phyloP scores from a whole-genome alignment of 2,797 vertebrate species.

The Chanos chanos region DNA sequence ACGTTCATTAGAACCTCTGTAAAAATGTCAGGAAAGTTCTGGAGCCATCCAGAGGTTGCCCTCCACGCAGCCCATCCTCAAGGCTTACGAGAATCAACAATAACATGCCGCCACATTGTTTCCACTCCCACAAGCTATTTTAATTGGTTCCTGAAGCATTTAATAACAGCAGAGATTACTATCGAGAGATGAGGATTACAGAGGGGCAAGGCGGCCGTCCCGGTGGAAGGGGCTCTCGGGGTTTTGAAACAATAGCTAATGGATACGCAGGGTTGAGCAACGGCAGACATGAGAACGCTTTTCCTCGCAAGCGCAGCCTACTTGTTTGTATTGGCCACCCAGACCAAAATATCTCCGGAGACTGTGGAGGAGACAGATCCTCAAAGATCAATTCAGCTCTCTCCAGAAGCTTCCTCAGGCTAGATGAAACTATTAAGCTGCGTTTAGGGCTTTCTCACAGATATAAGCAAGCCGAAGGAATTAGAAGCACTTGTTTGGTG shows the following conservation, averaged over 20 bases:
- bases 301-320: constrained; percentile 50
- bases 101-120: constrained; percentile 33
- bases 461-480: no score
- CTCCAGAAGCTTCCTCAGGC: no score
- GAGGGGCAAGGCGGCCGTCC: constrained; percentile 33
- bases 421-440: no score
- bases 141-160: constrained; percentile 33
- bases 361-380: constrained; percentile 16
- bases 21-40: constrained; percentile 22
- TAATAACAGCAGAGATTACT: constrained; percentile 19
- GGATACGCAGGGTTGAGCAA: constrained; percentile 59
- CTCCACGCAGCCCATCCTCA: constrained; percentile 7
- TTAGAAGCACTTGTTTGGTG: no score
- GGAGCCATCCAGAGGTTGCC: background rate
- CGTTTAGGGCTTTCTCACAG: no score
- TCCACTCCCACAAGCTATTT: constrained; percentile 26
- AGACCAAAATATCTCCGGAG: constrained; percentile 2
- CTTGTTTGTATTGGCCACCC: constrained; percentile 40
- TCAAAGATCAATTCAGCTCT: background rate
- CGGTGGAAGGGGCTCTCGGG: constrained; percentile 14
- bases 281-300: constrained; percentile 54
- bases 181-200: constrained; percentile 26
- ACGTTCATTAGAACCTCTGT: background rate
- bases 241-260: constrained; percentile 66
- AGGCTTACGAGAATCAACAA: constrained; percentile 23